phyloP scores from a whole-genome alignment of 2,113 vertebrate genomes.

The Hyaena hyaena region DNA sequence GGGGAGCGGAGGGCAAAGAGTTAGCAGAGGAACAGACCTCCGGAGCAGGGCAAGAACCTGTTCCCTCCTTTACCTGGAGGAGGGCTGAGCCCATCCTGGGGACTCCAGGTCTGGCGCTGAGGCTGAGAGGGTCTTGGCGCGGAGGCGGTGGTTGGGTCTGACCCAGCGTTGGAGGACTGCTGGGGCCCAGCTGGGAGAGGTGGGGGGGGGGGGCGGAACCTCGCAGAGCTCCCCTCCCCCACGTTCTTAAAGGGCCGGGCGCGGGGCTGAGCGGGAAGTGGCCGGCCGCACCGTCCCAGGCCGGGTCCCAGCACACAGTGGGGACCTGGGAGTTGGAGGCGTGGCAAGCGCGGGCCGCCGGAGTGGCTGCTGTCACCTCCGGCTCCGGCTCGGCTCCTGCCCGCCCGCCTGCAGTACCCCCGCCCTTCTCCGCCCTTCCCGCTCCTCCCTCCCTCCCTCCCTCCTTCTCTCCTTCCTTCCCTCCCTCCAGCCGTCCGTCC shows the following conservation, averaged over 20 bases:
- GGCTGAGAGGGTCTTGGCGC: neutral
- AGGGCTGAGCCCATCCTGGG: neutral
- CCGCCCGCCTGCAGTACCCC: slow-evolving; percentile 59
- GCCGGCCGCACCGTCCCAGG: neutral
- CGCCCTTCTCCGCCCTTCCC: slow-evolving; percentile 67
- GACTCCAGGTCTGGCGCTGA: neutral
- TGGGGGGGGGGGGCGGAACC: slow-evolving; percentile 29
- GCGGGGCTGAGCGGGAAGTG: neutral
- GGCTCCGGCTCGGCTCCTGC: neutral
- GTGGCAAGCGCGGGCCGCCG: neutral
- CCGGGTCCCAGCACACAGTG: neutral
- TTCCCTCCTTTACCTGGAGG: neutral
- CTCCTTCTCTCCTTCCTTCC: neutral
- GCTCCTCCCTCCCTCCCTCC: slow-evolving; percentile 68
- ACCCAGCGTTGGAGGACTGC: neutral
- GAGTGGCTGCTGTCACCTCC: neutral
- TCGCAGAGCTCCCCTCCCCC: slow-evolving; percentile 69
- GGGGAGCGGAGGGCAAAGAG: neutral
- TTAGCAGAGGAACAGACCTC: neutral
- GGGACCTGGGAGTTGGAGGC: neutral
- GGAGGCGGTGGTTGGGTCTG: neutral
- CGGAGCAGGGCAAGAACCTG: neutral
- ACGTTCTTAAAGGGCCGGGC: slow-evolving; percentile 75
- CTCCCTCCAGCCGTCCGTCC: slow-evolving; percentile 78
- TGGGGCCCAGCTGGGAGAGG: neutral